Evolutionary conservation across 1,140 invertebrate species (phyloP), one percentile per base, ranked within the genome.

Genomic region (Mya arenaria): DNA sequence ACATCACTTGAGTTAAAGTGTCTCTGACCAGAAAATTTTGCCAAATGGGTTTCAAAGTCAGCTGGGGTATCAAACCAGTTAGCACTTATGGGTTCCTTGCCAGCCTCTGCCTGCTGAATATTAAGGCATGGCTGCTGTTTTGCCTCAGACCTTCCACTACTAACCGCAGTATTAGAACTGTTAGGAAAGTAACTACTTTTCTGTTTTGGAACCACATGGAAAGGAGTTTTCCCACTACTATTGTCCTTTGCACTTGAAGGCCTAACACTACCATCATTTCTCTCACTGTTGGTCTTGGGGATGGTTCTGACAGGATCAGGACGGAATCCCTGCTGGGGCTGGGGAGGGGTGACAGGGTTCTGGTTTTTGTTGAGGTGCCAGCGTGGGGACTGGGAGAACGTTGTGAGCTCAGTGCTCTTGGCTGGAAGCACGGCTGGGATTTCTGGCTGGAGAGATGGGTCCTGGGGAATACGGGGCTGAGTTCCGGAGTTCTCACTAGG

Each of bases 401-500:
- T 86, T 39, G 88, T 86, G 0, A 90, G 84, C 39, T 91, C 90
- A 77, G 87, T 89, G 63, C 89, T 90, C 44, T 82, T 85, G 28
- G 89, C 87, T n/a, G 89, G 86, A 41, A 88, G 78, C 1, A 85
- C 84, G 19, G 86, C 86, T n/a, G 89, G 88, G 15, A 90, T 77
- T 13, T 84, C 84, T 37, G 85, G 86, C 56, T 86, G 52, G 32
- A 86, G 65, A 66, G 83, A 83, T 44, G 83, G 85, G 56, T 88
- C 84, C 36, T 85, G 86, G 0, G 84, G 86, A 8, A 73, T 44
- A 62, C 85, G 85, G 8, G 84, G 81, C 74, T 85, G 74, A 71
- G 82, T 74, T 65, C 85, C 39, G 82, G 77, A 52, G 44, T 58
- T 68, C 56, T 82, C 69, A 68, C 79, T 84, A 13, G 80, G 80